Evolutionary conservation across 2,113 vertebrate species (phyloP).

Genomic region (Verasper variegatus): DNA sequence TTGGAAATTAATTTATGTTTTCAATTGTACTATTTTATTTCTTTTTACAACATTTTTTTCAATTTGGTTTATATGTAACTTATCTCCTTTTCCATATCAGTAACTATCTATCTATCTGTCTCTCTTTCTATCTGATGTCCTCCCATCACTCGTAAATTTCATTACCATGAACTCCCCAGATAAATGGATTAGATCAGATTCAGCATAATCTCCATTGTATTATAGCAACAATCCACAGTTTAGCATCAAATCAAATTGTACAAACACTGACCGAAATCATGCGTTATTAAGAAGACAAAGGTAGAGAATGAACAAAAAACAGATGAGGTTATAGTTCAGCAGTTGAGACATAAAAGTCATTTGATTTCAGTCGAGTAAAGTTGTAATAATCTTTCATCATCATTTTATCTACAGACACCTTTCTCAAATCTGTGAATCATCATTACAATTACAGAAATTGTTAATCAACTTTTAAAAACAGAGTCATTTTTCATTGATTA

Average conservation of each 20-base stretch:
- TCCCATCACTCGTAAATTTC: not conserved
- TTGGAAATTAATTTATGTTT: slow-evolving; percentile 8
- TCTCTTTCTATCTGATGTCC: not conserved
- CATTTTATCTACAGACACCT: no score
- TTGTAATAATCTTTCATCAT: no score
- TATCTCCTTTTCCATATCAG: not conserved
- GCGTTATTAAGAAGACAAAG: no score
- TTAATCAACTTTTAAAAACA: no score
- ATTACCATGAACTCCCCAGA: not conserved
- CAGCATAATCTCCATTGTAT: not conserved
- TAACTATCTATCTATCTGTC: not conserved
- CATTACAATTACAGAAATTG: no score
- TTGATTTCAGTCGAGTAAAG: no score
- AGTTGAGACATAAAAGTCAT: no score
- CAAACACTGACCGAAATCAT: not conserved
- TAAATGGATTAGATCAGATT: not conserved
- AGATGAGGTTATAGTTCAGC: no score
- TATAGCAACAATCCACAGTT: not conserved
- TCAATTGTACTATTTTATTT: slow-evolving; percentile 3
- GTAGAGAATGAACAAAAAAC: no score
- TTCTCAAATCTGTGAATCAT: no score
- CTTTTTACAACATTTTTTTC: not conserved
- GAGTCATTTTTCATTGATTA: no score
- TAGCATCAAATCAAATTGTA: not conserved
- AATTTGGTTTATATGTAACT: not conserved